A percentile compares a stretch with the other conserved stretches of the same genome.
These are phyloP conservation scores for Scolopax mira DNA, from an alignment of 2,113 vertebrate species.

Conservation along the genomic window DNA sequence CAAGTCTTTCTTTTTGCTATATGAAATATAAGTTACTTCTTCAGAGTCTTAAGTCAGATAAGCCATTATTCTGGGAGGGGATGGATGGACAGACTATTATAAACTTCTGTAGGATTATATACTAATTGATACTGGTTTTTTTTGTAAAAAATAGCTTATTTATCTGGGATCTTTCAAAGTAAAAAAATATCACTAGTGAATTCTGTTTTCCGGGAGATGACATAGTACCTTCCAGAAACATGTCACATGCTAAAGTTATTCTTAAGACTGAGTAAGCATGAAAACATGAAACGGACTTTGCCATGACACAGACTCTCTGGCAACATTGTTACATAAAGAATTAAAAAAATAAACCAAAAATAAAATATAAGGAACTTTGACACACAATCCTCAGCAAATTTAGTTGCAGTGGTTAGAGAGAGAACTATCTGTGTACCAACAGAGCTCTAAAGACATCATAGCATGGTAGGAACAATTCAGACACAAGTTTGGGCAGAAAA, in stretches of 20 bases:
- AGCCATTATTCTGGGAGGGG: neutral
- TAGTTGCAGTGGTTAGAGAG: neutral
- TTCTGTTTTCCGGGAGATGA: slow-evolving; percentile 6
- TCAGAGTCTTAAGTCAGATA: neutral
- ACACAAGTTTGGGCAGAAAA: neutral
- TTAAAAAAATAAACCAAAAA: neutral
- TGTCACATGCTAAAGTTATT: neutral
- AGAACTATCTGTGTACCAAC: neutral
- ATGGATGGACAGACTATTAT: neutral
- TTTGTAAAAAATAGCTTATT: slow-evolving; percentile 1
- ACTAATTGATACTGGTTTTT: neutral
- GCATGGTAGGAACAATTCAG: neutral
- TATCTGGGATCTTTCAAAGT: neutral
- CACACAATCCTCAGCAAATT: neutral
- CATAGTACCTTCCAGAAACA: neutral
- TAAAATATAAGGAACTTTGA: neutral
- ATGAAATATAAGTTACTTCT: neutral
- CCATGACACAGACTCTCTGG: neutral
- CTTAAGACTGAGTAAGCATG: neutral
- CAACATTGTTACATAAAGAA: neutral
- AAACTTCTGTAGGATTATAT: neutral
- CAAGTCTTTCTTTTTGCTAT: neutral
- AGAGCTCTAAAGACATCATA: neutral
- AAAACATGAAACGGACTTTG: neutral
- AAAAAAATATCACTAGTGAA: neutral